phyloP scores from a whole-genome alignment of 1,140 invertebrate species.

The Drosophila guanche region DNA sequence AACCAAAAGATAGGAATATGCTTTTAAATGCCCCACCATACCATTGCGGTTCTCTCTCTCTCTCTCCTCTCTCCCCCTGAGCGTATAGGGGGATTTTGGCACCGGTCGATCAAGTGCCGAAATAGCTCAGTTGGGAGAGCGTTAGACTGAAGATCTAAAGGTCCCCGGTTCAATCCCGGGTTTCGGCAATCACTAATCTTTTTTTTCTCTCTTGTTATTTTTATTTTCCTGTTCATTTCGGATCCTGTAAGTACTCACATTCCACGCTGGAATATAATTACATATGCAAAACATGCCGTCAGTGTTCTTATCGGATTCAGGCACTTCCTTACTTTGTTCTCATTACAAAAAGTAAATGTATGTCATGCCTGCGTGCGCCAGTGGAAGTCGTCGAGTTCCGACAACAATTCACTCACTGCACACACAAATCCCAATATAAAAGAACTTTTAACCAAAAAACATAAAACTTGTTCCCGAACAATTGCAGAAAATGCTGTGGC shows the following conservation, averaged over 20 bases:
- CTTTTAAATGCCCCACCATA: too few relatives aligned
- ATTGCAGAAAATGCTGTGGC: constrained; percentile 55
- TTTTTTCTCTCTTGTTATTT: constrained; percentile 6
- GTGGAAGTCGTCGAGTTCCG: constrained; percentile 25
- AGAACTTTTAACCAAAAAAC: constrained; percentile 33
- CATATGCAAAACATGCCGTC: constrained; percentile 46
- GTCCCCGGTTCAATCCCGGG: constrained; percentile 90
- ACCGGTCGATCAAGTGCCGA: neutral
- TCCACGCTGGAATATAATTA: constrained; percentile 47
- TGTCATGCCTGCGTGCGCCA: constrained; percentile 35
- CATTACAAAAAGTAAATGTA: constrained; percentile 59
- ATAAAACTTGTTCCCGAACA: constrained; percentile 63
- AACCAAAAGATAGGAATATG: too few relatives aligned
- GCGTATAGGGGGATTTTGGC: constrained; percentile 7
- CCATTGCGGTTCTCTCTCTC: too few relatives aligned
- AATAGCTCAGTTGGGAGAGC: constrained; percentile 91
- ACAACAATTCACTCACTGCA: constrained; percentile 41
- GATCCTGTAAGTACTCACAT: neutral
- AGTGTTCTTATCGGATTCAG: constrained; percentile 31
- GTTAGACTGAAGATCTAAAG: constrained; percentile 93
- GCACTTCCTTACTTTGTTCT: constrained; percentile 56
- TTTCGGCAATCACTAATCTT: constrained; percentile 85
- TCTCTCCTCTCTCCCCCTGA: neutral
- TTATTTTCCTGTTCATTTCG: too few relatives aligned
- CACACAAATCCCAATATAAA: constrained; percentile 51